A percentile compares a stretch with the other conserved stretches of the same genome.
These are phyloP conservation scores for roundworm (Caenorhabditis elegans) DNA, from an alignment of 1,140 invertebrate species.

Conservation along the genomic window DNA sequence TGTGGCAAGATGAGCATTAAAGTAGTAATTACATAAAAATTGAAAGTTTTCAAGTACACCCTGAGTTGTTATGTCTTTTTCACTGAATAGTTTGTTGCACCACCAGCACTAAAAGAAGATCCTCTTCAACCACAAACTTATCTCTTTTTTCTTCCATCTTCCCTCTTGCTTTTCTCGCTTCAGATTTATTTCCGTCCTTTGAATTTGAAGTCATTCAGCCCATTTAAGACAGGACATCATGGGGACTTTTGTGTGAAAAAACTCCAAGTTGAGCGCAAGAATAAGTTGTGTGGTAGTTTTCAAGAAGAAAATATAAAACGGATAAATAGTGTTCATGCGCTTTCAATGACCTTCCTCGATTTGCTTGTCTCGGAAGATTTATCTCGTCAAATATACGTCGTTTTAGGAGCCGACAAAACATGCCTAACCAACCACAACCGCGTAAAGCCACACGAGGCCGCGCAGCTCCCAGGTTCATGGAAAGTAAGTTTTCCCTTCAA, in stretches of 20 bases:
- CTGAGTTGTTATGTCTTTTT: background rate
- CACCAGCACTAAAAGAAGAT: background rate
- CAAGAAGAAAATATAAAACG: background rate
- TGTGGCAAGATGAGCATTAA: background rate
- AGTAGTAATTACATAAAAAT: slow-evolving; percentile 15
- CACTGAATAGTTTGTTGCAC: slow-evolving; percentile 23
- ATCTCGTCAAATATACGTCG: slow-evolving; percentile 29
- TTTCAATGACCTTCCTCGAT: background rate
- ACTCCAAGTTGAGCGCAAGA: too few relatives aligned
- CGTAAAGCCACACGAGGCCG: slow-evolving; percentile 8
- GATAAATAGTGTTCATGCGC: background rate
- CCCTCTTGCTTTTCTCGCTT: background rate
- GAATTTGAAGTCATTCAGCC: background rate
- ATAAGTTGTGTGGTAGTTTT: background rate
- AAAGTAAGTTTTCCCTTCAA: background rate
- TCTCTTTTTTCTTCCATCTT: background rate
- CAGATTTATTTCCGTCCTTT: background rate
- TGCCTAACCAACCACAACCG: slow-evolving; percentile 22
- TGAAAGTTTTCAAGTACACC: slow-evolving; percentile 17
- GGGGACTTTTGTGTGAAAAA: too few relatives aligned
- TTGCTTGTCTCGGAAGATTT: background rate
- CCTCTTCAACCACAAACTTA: slow-evolving; percentile 13
- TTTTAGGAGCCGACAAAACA: slow-evolving; percentile 21
- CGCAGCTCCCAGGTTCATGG: slow-evolving; percentile 26
- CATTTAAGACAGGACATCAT: too few relatives aligned